Conservation (phyloP, 2,797 vertebrate genomes). For the Zenarchopterus dispar region DNA sequence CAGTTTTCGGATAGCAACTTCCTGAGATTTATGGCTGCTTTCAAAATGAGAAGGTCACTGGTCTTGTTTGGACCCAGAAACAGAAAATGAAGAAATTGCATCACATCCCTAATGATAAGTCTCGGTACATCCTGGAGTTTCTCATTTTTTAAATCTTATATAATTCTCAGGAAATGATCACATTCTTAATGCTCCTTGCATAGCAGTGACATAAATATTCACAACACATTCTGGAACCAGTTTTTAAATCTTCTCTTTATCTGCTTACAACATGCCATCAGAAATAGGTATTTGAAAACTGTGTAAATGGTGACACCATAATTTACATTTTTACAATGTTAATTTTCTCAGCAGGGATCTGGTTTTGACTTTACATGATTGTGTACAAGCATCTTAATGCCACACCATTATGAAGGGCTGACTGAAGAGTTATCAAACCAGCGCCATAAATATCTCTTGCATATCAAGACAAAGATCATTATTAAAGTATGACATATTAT, state of each 20-base stretch:
- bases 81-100: constrained; percentile 4
- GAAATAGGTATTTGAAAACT: not conserved
- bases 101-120: constrained; percentile 5
- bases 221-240: not conserved
- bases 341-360: too few species aligned
- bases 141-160: not conserved
- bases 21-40: constrained; percentile 20
- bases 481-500: not conserved
- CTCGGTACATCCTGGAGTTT: not conserved
- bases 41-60: constrained; percentile 6
- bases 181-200: not conserved
- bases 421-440: not conserved
- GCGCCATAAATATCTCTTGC: not conserved
- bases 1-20: not conserved
- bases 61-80: not conserved
- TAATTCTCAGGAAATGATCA: not conserved
- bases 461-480: not conserved
- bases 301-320: not conserved
- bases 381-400: not conserved
- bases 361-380: too few species aligned
- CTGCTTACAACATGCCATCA: not conserved
- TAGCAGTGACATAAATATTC: constrained; percentile 1
- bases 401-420: not conserved
- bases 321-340: not conserved
- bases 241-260: not conserved